These are phyloP conservation scores for Tipula helvola DNA, from an alignment of 2,888 invertebrate species.

Conservation along the genomic window DNA sequence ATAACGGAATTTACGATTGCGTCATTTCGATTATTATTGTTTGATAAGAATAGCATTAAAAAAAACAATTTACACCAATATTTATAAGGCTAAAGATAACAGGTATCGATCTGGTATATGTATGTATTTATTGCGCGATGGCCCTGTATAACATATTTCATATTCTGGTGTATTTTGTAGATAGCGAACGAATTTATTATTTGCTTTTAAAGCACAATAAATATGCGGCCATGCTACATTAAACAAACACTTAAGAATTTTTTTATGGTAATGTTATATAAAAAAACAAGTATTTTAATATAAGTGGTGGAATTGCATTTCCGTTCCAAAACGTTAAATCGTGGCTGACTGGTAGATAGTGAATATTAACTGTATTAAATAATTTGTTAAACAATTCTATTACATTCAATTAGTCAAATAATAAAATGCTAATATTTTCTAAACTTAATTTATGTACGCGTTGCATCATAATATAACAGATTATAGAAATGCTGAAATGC, in stretches of 20 bases:
- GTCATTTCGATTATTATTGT: neutral
- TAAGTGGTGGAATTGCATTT: neutral
- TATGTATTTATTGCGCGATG: neutral
- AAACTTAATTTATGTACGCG: too few relatives aligned
- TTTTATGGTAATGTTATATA: neutral
- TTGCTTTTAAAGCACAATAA: neutral
- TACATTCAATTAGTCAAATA: neutral
- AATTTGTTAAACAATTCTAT: neutral
- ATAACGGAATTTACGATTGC: neutral
- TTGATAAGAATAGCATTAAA: neutral
- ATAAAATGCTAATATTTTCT: too few relatives aligned
- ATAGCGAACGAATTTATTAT: neutral
- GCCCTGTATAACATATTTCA: neutral
- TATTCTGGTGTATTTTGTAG: neutral
- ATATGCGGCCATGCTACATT: neutral
- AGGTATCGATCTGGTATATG: neutral
- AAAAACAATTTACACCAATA: neutral
- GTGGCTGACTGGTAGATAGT: neutral
- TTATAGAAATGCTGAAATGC: too few relatives aligned
- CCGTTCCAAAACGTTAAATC: neutral
- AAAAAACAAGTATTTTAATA: neutral
- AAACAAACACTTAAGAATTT: neutral
- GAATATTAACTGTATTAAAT: neutral
- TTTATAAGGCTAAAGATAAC: neutral
- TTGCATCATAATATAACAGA: too few relatives aligned